Percentiles rank a stretch among this genome's conserved stretches.
Evolutionary conservation across 1,140 invertebrate genomes (phyloP).

Genomic region (Drosophila varians): DNA sequence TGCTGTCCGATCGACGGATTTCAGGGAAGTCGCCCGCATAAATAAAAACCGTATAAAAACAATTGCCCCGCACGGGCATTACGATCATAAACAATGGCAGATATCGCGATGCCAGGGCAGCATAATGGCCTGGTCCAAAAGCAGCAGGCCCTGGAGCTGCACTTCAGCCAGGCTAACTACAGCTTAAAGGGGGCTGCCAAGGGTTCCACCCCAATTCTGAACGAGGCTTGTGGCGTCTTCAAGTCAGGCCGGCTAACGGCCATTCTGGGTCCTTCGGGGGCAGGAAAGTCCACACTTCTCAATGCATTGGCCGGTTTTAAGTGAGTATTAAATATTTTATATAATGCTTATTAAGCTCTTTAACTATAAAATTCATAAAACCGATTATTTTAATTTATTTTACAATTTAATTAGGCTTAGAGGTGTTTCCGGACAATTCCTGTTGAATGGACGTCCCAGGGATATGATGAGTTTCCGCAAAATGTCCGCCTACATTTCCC

Average conservation of each 20-base stretch:
- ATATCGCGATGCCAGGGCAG: constrained; percentile 29
- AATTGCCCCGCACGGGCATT: background rate
- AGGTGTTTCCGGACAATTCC: constrained; percentile 87
- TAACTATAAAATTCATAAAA: too few relatives aligned
- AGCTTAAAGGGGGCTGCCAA: constrained; percentile 37
- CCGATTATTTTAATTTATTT: too few relatives aligned
- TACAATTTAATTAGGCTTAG: constrained; percentile 43
- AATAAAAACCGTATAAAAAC: constrained; percentile 1
- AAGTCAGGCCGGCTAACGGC: constrained; percentile 87
- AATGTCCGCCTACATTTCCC: constrained; percentile 88
- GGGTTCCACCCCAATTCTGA: constrained; percentile 84
- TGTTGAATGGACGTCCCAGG: constrained; percentile 90
- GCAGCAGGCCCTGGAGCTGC: constrained; percentile 48
- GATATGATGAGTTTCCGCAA: constrained; percentile 88
- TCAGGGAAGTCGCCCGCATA: background rate
- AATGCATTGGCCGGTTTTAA: constrained; percentile 86
- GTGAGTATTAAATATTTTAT: constrained; percentile 70
- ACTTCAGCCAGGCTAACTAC: constrained; percentile 67
- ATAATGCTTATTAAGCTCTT: too few relatives aligned
- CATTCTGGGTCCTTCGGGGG: constrained; percentile 92
- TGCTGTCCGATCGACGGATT: constrained; percentile 16
- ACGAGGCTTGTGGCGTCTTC: constrained; percentile 86
- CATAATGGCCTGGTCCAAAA: constrained; percentile 31
- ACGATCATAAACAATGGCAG: constrained; percentile 41
- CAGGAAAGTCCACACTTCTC: constrained; percentile 92